Base-by-base conservation (phyloP, 2,113 vertebrate genomes). In the Lepus europaeus region DNA sequence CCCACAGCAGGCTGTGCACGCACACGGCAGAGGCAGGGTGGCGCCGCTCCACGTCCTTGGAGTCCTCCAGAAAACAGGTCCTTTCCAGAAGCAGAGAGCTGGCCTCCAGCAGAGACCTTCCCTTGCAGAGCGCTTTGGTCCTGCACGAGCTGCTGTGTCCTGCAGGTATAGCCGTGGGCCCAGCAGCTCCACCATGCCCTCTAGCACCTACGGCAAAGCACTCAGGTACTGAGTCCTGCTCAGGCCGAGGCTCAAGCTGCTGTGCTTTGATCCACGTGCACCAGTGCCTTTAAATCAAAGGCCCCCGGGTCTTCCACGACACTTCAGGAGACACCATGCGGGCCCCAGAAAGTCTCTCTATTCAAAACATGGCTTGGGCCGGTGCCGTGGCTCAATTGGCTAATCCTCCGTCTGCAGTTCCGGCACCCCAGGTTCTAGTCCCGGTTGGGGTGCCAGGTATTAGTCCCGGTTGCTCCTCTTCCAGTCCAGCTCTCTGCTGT, bases 201-300 rank as follows among this genome's bases (percentile, higher is more conserved):
- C 27, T 2, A 12, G 11, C 27, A 20, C 12, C 22, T 45, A 45
- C 6, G 45, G 7, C 6, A 7, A 45, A 45, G 45, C 4, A 10
- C 12, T 14, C 0, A 9, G 9, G 8, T 3, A 16, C 29, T 49
- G 31, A 39, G 12, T 22, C 11, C 69, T 33, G 23, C 39, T 12
- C 29, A 3, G 16, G 12, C 36, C 9, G 5, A 63, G 2, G 0
- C 5, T 6, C 29, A 4, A 3, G 9, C 66, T 9, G 3, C 77
- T 25, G 3, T 0, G 66, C n/a, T 31, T 6, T 0, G 25, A 51
- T 59, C 1, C 53, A 3, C 36, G 10, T 9, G 29, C 29, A 6
- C 12, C 29, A 82, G 68, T 59, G 23, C 4, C 36, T 64, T n/a
- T n/a, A 3, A 10, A 74, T 45, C 1, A 2, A 23, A 49, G 33